These are phyloP conservation scores for Himalopsyche japonica DNA, from an alignment of 2,888 invertebrate species.

Conservation along the genomic window DNA sequence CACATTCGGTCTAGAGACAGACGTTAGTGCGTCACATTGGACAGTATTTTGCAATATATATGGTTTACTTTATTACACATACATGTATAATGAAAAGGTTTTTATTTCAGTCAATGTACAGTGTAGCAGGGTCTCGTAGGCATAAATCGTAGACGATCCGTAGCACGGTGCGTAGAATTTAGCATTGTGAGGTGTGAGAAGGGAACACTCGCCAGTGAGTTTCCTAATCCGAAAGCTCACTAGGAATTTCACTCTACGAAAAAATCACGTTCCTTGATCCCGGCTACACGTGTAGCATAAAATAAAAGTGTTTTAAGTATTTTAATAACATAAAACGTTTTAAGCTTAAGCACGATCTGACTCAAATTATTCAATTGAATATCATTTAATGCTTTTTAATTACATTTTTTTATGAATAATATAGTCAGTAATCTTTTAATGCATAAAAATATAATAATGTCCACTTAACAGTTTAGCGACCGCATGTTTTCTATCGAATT, in stretches of 20 bases:
- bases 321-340: background rate
- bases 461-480: too few relatives aligned
- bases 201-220: background rate
- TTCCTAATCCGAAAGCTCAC: background rate
- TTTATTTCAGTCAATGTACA: background rate
- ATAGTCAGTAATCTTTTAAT: too few relatives aligned
- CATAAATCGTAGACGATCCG: background rate
- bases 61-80: background rate
- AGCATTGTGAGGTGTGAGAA: background rate
- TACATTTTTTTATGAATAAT: too few relatives aligned
- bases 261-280: background rate
- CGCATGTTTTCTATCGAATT: too few relatives aligned
- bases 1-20: background rate
- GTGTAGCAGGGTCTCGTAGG: background rate
- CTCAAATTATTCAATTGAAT: background rate
- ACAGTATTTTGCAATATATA: background rate
- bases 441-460: too few relatives aligned
- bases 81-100: background rate
- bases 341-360: background rate
- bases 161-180: background rate
- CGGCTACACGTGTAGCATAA: background rate
- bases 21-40: background rate
- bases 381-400: background rate
- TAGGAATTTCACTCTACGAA: background rate
- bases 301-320: background rate